Conservation (phyloP, 2,113 vertebrate species). For the Pachycephala philippinensis region DNA sequence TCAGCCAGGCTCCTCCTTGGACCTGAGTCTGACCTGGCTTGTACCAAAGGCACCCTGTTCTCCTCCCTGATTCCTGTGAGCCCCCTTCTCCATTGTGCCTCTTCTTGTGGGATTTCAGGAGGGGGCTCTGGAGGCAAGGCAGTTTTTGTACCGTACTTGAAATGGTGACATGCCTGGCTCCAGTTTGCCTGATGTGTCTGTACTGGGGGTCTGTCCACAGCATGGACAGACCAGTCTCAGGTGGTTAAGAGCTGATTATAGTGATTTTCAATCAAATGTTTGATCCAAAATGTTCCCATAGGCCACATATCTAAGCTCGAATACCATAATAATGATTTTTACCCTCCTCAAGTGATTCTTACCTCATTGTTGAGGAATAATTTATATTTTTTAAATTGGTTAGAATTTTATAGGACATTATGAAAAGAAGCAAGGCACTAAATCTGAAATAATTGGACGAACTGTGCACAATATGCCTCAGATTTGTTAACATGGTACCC, state of each 20-base stretch:
- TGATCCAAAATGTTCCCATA: neutral
- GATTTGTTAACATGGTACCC: neutral
- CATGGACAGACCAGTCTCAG: neutral
- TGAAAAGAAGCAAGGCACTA: neutral
- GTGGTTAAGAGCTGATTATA: neutral
- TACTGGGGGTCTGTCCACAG: neutral
- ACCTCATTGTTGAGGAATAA: neutral
- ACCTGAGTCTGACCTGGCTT: neutral
- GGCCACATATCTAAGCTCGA: neutral
- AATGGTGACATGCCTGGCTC: neutral
- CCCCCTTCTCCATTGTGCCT: rapidly evolving
- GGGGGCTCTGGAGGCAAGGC: neutral
- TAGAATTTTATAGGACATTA: neutral
- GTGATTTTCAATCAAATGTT: neutral
- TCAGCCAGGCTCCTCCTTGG: neutral
- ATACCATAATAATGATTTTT: neutral
- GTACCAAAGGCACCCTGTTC: rapidly evolving
- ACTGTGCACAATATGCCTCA: neutral
- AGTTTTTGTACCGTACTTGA: neutral
- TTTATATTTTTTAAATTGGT: neutral
- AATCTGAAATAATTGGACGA: neutral
- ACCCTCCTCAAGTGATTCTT: neutral
- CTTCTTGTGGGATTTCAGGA: neutral
- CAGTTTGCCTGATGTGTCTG: neutral
- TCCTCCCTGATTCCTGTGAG: neutral